Conservation (phyloP, 2,888 invertebrate genomes). For the Trissolcus japonicus region DNA sequence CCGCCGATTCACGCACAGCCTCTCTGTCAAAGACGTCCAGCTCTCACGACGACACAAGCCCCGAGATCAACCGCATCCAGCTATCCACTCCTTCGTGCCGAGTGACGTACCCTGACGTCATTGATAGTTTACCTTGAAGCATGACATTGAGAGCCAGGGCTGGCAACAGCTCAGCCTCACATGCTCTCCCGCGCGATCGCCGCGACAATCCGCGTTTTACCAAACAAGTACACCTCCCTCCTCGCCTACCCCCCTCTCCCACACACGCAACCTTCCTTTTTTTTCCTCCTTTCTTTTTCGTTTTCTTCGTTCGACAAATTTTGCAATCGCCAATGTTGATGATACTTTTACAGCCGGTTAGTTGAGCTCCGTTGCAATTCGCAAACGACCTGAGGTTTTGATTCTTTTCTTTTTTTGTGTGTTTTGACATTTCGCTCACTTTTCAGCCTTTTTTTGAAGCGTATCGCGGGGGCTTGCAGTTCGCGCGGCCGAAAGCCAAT, state of each 20-base stretch:
- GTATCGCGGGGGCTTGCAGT: too few species aligned
- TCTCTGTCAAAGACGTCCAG: slow-evolving; percentile 51
- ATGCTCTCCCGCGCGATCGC: slow-evolving; percentile 3
- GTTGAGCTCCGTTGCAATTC: too few species aligned
- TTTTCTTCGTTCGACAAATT: too few species aligned
- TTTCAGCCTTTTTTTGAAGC: too few species aligned
- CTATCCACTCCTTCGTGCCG: slow-evolving; percentile 76
- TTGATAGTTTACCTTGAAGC: slow-evolving; percentile 77
- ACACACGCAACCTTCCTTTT: background rate
- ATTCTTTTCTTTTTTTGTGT: too few species aligned
- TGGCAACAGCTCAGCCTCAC: slow-evolving; percentile 61
- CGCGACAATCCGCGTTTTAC: background rate
- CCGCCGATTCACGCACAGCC: slow-evolving; percentile 27
- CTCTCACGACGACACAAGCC: slow-evolving; percentile 56
- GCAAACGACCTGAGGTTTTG: too few species aligned
- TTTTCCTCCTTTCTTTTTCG: too few species aligned
- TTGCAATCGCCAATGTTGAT: too few species aligned
- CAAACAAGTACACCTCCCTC: background rate
- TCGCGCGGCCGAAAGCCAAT: too few species aligned
- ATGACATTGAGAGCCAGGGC: slow-evolving; percentile 74
- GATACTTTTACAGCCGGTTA: too few species aligned
- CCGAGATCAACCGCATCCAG: slow-evolving; percentile 66
- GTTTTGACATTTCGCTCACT: too few species aligned
- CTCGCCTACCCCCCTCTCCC: background rate
- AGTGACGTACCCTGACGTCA: slow-evolving; percentile 76